phyloP scores from a whole-genome alignment of 2,888 invertebrate genomes.

The Lutraria lutraria region DNA sequence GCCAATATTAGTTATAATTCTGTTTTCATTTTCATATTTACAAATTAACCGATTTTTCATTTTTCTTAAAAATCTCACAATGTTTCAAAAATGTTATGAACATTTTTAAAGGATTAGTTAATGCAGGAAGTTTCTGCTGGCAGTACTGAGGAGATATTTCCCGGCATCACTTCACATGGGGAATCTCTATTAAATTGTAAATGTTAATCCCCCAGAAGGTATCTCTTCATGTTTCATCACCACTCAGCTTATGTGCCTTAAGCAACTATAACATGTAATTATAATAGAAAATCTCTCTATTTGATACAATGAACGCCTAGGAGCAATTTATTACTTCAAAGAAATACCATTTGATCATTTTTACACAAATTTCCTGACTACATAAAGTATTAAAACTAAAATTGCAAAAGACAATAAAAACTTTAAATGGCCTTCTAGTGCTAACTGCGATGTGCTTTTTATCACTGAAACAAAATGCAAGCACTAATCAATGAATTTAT shows the following conservation, averaged over 20 bases:
- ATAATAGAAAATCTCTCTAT: neutral
- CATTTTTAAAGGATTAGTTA: neutral
- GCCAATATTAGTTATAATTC: too few species aligned
- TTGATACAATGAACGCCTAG: neutral
- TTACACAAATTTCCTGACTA: neutral
- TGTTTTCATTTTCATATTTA: too few species aligned
- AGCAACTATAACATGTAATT: constrained; percentile 14
- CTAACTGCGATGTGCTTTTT: too few species aligned
- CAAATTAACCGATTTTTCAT: too few species aligned
- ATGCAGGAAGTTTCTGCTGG: neutral
- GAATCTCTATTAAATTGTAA: neutral
- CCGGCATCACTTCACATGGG: neutral
- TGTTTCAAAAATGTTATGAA: neutral
- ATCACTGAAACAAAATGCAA: too few species aligned
- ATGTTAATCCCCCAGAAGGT: neutral
- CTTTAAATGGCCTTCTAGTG: too few species aligned
- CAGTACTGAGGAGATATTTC: neutral
- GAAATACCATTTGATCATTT: neutral
- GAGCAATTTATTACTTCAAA: neutral
- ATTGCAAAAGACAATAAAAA: too few species aligned
- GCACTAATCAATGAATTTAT: too few species aligned
- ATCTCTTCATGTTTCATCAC: neutral
- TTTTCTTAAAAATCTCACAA: too few species aligned
- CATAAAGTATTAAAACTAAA: too few species aligned
- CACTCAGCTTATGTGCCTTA: neutral